Percentiles rank a stretch among this genome's conserved stretches.
Conservation (phyloP, 2,888 invertebrate genomes). For the Acanthococcus lagerstroemiae region DNA sequence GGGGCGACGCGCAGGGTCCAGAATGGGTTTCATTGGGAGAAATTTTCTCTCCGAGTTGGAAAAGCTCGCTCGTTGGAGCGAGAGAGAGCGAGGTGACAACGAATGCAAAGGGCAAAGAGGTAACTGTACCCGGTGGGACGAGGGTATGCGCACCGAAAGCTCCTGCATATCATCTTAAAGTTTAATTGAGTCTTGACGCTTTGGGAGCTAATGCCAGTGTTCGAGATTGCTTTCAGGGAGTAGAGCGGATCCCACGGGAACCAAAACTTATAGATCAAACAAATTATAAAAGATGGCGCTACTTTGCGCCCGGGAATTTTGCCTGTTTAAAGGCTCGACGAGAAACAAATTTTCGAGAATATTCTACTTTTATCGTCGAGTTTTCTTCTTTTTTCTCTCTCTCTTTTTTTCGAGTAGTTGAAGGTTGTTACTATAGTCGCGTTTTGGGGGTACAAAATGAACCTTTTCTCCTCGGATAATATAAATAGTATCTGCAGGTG, state of each 20-base stretch:
- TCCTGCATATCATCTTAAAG: conserved; percentile 55
- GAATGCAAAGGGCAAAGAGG: neutral
- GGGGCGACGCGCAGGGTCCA: conserved; percentile 3
- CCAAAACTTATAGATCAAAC: conserved; percentile 40
- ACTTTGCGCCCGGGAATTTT: conserved; percentile 1
- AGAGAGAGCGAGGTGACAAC: neutral
- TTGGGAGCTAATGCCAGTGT: conserved; percentile 25
- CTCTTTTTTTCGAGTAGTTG: too few species aligned
- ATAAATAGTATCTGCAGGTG: too few species aligned
- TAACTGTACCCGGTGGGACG: conserved; percentile 2
- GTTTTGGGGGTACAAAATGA: too few species aligned
- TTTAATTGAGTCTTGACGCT: conserved; percentile 57
- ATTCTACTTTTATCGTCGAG: too few species aligned
- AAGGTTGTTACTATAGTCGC: too few species aligned
- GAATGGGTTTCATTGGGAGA: conserved; percentile 26
- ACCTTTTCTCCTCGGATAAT: too few species aligned
- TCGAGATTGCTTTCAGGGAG: conserved; percentile 28
- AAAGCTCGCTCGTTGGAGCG: too few species aligned
- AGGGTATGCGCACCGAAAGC: conserved; percentile 6
- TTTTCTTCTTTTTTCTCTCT: too few species aligned
- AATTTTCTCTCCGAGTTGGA: neutral
- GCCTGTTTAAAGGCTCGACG: too few species aligned
- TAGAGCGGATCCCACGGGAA: conserved; percentile 10
- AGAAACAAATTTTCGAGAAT: too few species aligned
- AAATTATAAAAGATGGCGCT: conserved; percentile 44